Evolutionary conservation across 2,113 vertebrate species (phyloP).

Genomic region (Ranitomeya variabilis): DNA sequence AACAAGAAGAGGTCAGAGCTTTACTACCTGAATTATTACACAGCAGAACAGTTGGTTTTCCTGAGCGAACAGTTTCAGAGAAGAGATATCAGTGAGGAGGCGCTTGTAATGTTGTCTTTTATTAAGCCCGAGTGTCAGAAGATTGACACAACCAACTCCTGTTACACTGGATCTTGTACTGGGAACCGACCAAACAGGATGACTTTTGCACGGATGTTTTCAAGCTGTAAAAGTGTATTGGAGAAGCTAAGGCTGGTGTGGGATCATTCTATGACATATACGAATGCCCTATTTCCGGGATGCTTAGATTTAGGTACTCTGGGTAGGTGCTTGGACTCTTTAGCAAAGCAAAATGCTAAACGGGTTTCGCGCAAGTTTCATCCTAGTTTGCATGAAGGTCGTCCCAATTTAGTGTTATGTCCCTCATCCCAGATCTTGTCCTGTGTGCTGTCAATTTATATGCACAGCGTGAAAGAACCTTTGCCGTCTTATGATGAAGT

Average conservation of each 20-base stretch:
- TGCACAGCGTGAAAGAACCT: constrained; percentile 75
- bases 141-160: constrained; percentile 11
- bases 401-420: constrained; percentile 87
- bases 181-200: background rate
- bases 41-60: constrained; percentile 87
- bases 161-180: fast-evolving
- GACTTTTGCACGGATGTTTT: background rate
- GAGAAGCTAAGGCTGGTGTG: constrained; percentile 74
- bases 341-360: constrained; percentile 64
- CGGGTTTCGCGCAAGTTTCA: constrained; percentile 73
- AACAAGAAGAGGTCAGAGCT: constrained; percentile 73
- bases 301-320: constrained; percentile 81
- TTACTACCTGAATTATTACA: constrained; percentile 92
- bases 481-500: constrained; percentile 89
- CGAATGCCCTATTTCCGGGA: constrained; percentile 73
- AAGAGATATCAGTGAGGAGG: constrained; percentile 64
- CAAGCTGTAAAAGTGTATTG: constrained; percentile 55
- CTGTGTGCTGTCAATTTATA: constrained; percentile 87
- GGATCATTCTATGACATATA: constrained; percentile 76
- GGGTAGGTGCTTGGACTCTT: constrained; percentile 74
- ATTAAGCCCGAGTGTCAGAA: constrained; percentile 75
- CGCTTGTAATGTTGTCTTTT: constrained; percentile 89
- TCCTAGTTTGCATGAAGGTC: constrained; percentile 71
- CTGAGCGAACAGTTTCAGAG: constrained; percentile 77
- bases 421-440: constrained; percentile 78